Percentiles rank a stretch among this genome's conserved stretches.
phyloP scores from a whole-genome alignment of 1,140 invertebrate genomes.

The Platyura marginata region DNA sequence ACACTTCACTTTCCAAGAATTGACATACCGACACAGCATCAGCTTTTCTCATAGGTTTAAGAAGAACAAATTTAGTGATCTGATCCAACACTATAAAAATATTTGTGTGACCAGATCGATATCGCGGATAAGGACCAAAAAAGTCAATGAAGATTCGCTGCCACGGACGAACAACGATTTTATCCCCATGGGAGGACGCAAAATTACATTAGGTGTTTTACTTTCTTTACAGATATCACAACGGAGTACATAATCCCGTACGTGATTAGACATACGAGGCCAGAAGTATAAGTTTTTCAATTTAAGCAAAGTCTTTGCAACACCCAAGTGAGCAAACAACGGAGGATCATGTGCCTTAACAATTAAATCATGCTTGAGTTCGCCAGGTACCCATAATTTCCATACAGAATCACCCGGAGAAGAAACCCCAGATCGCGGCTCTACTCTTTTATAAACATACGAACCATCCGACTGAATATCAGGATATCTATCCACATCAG shows the following conservation, averaged over 20 bases:
- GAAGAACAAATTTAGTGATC: constrained; percentile 1
- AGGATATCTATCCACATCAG: too few relatives aligned
- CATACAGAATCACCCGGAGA: too few relatives aligned
- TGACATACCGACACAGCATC: not conserved
- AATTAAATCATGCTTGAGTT: not conserved
- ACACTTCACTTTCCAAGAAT: constrained; percentile 2
- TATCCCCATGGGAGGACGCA: constrained; percentile 5
- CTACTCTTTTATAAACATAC: too few relatives aligned
- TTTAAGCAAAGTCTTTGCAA: constrained; percentile 4
- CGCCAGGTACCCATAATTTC: constrained; percentile 4
- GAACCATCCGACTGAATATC: too few relatives aligned
- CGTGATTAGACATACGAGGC: not conserved
- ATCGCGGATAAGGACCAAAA: constrained; percentile 2
- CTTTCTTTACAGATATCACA: constrained; percentile 3
- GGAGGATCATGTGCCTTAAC: not conserved
- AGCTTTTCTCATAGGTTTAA: constrained; percentile 2
- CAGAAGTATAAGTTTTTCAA: constrained; percentile 2
- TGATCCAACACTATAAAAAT: constrained; percentile 4
- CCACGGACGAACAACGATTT: constrained; percentile 1
- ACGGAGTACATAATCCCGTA: not conserved
- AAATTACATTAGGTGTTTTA: constrained; percentile 2
- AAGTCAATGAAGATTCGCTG: constrained; percentile 4
- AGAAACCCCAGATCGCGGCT: too few relatives aligned
- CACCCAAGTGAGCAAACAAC: not conserved
- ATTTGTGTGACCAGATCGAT: constrained; percentile 3